These are phyloP conservation scores for Thinocorus orbignyianus DNA, from an alignment of 2,113 vertebrate species.

Conservation along the genomic window DNA sequence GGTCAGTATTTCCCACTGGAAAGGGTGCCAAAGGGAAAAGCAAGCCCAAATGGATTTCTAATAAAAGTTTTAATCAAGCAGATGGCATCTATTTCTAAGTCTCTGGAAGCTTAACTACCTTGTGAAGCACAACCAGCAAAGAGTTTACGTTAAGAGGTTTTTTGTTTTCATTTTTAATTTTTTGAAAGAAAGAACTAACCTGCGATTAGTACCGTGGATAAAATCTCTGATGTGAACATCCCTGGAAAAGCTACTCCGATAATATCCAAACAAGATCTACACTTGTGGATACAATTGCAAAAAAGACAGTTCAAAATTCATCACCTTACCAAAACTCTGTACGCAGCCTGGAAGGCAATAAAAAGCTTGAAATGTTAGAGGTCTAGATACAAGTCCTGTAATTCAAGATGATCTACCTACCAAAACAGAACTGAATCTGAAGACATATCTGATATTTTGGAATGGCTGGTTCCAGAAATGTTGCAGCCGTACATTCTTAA, in stretches of 20 bases:
- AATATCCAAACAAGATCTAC: slow-evolving; percentile 20
- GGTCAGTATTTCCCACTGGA: slow-evolving; percentile 42
- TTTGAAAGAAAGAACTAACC: slow-evolving; percentile 35
- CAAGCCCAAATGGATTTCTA: slow-evolving; percentile 57
- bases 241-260: slow-evolving; percentile 33
- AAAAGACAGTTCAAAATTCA: slow-evolving; percentile 21
- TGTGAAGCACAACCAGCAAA: slow-evolving; percentile 28
- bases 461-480: slow-evolving; percentile 14
- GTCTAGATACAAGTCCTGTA: slow-evolving; percentile 13
- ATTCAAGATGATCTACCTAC: slow-evolving; percentile 11
- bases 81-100: slow-evolving; percentile 22
- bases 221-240: slow-evolving; percentile 23
- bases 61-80: slow-evolving; percentile 33
- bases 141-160: not conserved
- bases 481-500: not conserved
- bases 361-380: slow-evolving; percentile 20
- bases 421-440: not conserved
- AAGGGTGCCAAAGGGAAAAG: slow-evolving; percentile 31
- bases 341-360: not conserved
- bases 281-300: slow-evolving; percentile 14
- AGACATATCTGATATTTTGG: not conserved
- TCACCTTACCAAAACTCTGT: slow-evolving; percentile 4
- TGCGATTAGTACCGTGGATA: slow-evolving; percentile 14
- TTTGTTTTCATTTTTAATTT: slow-evolving; percentile 20
- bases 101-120: slow-evolving; percentile 48